Percentiles rank a stretch among this genome's conserved stretches.
These are phyloP conservation scores for Fistularia tabacaria DNA, from an alignment of 2,797 vertebrate species.

Conservation along the genomic window DNA sequence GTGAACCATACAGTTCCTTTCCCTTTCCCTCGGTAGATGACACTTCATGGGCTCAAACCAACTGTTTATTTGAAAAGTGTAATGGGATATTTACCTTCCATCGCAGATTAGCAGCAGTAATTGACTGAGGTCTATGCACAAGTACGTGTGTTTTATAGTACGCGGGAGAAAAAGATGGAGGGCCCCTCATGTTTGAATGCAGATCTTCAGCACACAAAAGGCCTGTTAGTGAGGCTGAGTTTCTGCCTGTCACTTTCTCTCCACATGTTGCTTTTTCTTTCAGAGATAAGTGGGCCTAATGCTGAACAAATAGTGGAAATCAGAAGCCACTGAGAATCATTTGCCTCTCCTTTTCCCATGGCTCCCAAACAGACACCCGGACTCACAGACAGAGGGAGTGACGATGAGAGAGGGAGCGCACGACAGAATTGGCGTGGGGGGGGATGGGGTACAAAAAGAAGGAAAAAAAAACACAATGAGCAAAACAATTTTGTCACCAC, in stretches of 20 bases:
- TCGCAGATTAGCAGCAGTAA: slow-evolving; percentile 99
- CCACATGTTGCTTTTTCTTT: slow-evolving; percentile 99
- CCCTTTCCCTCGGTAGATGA: slow-evolving; percentile 80
- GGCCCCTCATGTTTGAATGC: slow-evolving; percentile 96
- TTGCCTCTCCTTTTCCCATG: slow-evolving; percentile 98
- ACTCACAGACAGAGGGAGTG: slow-evolving; percentile 72
- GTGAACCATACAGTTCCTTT: slow-evolving; percentile 48
- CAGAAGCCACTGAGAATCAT: slow-evolving; percentile 99
- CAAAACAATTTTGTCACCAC: slow-evolving; percentile 95
- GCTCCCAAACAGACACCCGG: slow-evolving; percentile 91
- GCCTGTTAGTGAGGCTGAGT: slow-evolving; percentile 85
- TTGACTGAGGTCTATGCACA: slow-evolving; percentile 83
- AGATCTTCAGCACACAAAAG: slow-evolving; percentile 88
- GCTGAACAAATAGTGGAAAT: slow-evolving; percentile 99
- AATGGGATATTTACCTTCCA: slow-evolving; percentile 99
- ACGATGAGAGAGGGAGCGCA: slow-evolving; percentile 32
- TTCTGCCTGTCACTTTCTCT: slow-evolving; percentile 96
- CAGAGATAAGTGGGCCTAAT: slow-evolving; percentile 99
- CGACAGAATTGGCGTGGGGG: slow-evolving; percentile 3
- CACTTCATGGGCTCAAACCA: slow-evolving; percentile 93
- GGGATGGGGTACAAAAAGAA: slow-evolving; percentile 7
- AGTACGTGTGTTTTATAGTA: slow-evolving; percentile 59
- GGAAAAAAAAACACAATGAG: slow-evolving; percentile 72
- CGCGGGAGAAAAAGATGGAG: slow-evolving; percentile 69
- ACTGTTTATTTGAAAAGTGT: slow-evolving; percentile 99